Base-by-base conservation (phyloP, 2,113 vertebrate genomes). In the Nibea albiflora region DNA sequence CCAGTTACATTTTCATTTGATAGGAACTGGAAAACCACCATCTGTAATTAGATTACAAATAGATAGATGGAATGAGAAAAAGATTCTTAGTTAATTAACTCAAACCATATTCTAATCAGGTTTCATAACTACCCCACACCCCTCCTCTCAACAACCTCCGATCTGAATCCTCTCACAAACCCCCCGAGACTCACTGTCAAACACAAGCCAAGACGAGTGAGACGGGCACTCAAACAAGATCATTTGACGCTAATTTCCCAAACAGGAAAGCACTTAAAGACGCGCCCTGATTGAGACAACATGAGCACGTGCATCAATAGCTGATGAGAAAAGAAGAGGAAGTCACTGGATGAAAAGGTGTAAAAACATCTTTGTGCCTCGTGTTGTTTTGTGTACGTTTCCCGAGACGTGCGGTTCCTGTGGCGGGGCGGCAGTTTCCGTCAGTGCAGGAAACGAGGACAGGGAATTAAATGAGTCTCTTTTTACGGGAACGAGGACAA, bases 101-200 rank as follows among this genome's bases (percentile, higher is more conserved):
- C 82, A 80, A 93, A 92, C 90, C 87, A 92, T 94, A 93, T 94
- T 93, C 92, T 94, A 94, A 95, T 94, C 90, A 92, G 92, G 85
- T 88, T 92, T 88, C 77, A 87, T 49, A 80, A 81, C 47, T 50
- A 57, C 61, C 69, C 31, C 31, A 35, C 31, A 35, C 31, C 69
- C 78, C 76, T 67, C 80, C 75, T 74, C 74, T 77, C 73, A 81
- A 86, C 81, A 85, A 83, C 72, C 85, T 82, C 87, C 78, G 62
- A 92, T 91, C 58, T 87, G 72, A 89, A 91, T 93, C 88, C 81
- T 84, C 90, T 89, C 76, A 69, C 73, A 87, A 83, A 76, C 76
- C 90, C 89, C 83, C 74, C 10, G 52, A 87, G 90, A 91, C 68
- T 83, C 80, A 52, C 84, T 83, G 73, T 90, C 88, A 39, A 39